Evolutionary conservation across 1,140 invertebrate genomes (phyloP).

Genomic region (Drosophila micromelanica): DNA sequence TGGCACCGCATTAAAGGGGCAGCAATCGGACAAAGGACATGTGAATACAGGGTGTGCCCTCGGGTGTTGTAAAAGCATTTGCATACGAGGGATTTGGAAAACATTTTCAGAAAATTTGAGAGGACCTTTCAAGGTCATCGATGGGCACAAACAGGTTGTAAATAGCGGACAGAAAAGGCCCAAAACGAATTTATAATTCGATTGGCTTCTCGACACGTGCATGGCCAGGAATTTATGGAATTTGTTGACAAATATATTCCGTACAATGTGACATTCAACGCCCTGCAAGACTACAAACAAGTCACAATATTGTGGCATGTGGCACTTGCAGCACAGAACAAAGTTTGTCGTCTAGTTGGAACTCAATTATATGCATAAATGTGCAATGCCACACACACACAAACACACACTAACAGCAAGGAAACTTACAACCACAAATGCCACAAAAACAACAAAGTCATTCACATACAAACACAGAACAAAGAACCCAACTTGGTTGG

Average conservation of each 20-base stretch:
- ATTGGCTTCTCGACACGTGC: background rate
- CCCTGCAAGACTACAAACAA: background rate
- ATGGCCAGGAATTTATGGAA: background rate
- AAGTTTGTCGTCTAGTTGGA: conserved; percentile 20
- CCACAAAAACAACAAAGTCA: conserved; percentile 51
- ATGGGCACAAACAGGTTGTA: background rate
- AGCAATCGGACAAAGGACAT: conserved; percentile 1
- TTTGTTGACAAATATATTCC: background rate
- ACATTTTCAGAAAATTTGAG: background rate
- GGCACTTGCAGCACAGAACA: background rate
- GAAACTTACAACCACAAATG: background rate
- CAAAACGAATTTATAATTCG: background rate
- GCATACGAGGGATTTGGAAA: background rate
- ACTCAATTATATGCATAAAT: conserved; percentile 77
- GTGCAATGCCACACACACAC: conserved; percentile 41
- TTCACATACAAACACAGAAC: conserved; percentile 24
- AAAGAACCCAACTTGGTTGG: conserved; percentile 28
- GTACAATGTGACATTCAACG: background rate
- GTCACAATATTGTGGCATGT: background rate
- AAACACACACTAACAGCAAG: background rate
- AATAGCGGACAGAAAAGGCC: background rate
- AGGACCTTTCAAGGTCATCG: background rate
- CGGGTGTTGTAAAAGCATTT: conserved; percentile 15
- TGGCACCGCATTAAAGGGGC: background rate
- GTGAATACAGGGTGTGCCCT: conserved; percentile 35